phyloP scores from a whole-genome alignment of 2,888 invertebrate species.

The Lathronympha strigana region DNA sequence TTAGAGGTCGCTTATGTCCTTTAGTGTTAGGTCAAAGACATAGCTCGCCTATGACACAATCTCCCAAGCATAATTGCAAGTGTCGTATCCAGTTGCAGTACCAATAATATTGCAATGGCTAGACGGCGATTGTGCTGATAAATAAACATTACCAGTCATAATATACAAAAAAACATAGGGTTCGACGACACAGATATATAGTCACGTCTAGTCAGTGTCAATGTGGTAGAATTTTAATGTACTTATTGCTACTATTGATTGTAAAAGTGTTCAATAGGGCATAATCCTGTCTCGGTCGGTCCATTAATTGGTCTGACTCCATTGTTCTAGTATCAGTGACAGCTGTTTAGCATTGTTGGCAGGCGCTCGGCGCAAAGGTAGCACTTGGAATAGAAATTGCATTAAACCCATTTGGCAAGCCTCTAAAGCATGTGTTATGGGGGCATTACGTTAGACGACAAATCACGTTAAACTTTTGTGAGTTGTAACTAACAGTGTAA shows the following conservation, averaged over 20 bases:
- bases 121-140: conserved; percentile 18
- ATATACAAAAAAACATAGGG: neutral
- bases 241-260: neutral
- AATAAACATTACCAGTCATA: conserved; percentile 2
- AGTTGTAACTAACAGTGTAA: neutral
- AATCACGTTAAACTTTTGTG: neutral
- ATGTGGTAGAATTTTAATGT: too few species aligned
- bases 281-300: conserved; percentile 6
- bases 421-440: neutral
- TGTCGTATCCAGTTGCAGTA: conserved; percentile 38
- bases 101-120: conserved; percentile 29
- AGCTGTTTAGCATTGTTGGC: conserved; percentile 24
- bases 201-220: too few species aligned
- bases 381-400: conserved; percentile 30
- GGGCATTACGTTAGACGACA: neutral
- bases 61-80: conserved; percentile 36
- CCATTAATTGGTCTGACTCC: conserved; percentile 21
- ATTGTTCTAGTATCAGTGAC: conserved; percentile 26
- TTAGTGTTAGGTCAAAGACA: conserved; percentile 20
- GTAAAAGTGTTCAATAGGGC: neutral
- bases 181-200: neutral
- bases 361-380: conserved; percentile 9
- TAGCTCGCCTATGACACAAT: conserved; percentile 44
- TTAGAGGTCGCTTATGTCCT: conserved; percentile 24
- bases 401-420: conserved; percentile 23